Evolutionary conservation across 1,140 invertebrate species (phyloP).

Genomic region (Neodiprion fabricii): DNA sequence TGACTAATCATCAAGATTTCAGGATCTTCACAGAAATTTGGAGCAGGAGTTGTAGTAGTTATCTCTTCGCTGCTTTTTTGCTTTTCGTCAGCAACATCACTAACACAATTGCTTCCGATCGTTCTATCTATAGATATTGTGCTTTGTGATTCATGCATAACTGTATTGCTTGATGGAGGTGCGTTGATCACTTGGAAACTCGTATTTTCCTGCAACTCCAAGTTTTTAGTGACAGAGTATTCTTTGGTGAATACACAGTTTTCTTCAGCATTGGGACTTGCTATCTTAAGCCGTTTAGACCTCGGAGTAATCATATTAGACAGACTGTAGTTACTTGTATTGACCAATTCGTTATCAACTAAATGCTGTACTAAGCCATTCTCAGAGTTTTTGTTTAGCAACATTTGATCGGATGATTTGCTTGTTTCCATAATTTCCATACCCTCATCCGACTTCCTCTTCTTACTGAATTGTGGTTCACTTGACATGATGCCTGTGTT

Average conservation of each 20-base stretch:
- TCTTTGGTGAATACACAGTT: not conserved
- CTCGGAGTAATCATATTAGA: not conserved
- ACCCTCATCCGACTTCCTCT: too few relatives aligned
- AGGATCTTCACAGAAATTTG: too few relatives aligned
- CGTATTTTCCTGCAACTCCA: not conserved
- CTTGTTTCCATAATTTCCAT: too few relatives aligned
- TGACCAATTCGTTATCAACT: not conserved
- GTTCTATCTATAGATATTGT: not conserved
- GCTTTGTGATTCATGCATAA: not conserved
- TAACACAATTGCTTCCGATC: not conserved
- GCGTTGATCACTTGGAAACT: not conserved
- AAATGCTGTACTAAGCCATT: too few relatives aligned
- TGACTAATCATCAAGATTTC: too few relatives aligned
- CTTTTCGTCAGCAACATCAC: not conserved
- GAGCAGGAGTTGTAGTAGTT: too few relatives aligned
- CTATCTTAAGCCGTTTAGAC: not conserved
- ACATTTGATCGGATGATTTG: too few relatives aligned
- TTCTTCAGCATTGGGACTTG: not conserved
- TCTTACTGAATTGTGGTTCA: too few relatives aligned
- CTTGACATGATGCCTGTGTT: too few relatives aligned
- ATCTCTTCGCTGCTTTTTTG: too few relatives aligned
- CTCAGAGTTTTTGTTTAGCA: too few relatives aligned
- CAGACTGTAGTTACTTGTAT: not conserved
- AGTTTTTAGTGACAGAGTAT: not conserved
- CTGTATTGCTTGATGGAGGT: not conserved